phyloP scores from a whole-genome alignment of 2,113 vertebrate genomes.

The Mesoclemmys tuberculata region DNA sequence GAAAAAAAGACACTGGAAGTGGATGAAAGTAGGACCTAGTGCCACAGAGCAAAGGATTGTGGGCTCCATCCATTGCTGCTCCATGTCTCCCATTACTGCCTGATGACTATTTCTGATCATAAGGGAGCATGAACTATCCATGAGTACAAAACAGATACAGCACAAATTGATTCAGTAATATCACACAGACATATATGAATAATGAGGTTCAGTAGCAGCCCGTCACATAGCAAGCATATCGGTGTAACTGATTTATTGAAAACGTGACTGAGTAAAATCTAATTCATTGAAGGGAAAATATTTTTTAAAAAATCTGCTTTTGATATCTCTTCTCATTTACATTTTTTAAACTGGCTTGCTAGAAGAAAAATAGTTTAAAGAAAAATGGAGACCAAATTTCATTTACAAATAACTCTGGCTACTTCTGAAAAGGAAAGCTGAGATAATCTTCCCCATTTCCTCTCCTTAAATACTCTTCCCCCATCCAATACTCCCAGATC shows the following conservation, averaged over 20 bases:
- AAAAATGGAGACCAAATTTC: neutral
- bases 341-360: neutral
- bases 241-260: slow-evolving; percentile 67
- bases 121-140: slow-evolving; percentile 67
- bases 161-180: slow-evolving; percentile 78
- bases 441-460: neutral
- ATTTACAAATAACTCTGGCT: slow-evolving; percentile 6
- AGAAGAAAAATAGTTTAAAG: neutral
- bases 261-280: slow-evolving; percentile 59
- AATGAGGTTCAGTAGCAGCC: slow-evolving; percentile 73
- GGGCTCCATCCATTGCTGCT: slow-evolving; percentile 51
- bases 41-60: slow-evolving; percentile 56
- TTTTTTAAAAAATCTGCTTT: neutral
- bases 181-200: slow-evolving; percentile 70
- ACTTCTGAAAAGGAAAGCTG: neutral
- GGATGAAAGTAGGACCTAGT: slow-evolving; percentile 54
- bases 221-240: slow-evolving; percentile 69
- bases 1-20: slow-evolving; percentile 42
- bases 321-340: neutral
- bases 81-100: slow-evolving; percentile 67
- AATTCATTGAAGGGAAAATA: slow-evolving; percentile 53
- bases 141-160: slow-evolving; percentile 76
- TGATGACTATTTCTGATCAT: slow-evolving; percentile 72
- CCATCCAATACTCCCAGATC: neutral
- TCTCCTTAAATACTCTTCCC: neutral